Percentiles rank a stretch among this genome's conserved stretches.
These are phyloP conservation scores for Drosophila ananassae DNA, from an alignment of 1,140 invertebrate genomes.

Conservation along the genomic window DNA sequence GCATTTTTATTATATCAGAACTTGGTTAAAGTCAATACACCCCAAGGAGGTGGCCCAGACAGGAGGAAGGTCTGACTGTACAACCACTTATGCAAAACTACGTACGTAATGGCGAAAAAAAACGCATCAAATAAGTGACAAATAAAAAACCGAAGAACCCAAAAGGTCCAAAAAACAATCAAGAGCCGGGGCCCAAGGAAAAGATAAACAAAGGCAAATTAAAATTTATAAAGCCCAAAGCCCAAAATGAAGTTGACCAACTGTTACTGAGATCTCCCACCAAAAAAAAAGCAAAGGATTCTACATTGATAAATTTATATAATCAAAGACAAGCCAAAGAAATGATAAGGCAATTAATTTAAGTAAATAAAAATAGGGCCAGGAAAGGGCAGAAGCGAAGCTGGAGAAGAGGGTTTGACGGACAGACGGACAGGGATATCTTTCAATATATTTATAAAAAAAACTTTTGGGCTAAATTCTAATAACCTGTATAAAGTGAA, in stretches of 20 bases:
- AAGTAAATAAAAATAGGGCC: constrained; percentile 6
- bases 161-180: constrained; percentile 7
- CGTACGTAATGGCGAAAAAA: constrained; percentile 17
- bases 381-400: no score
- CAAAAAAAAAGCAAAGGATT: constrained; percentile 6
- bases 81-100: constrained; percentile 35
- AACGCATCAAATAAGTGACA: constrained; percentile 29
- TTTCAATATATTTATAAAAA: no score
- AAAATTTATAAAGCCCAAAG: constrained; percentile 43
- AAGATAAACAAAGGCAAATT: constrained; percentile 57
- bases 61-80: neutral
- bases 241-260: constrained; percentile 16
- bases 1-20: constrained; percentile 76
- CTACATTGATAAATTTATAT: constrained; percentile 7
- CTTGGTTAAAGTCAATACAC: constrained; percentile 73
- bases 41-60: constrained; percentile 3
- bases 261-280: constrained; percentile 3
- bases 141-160: constrained; percentile 34
- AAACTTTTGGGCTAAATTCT: no score
- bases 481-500: no score
- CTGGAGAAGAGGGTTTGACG: no score
- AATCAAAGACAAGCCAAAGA: neutral
- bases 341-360: neutral
- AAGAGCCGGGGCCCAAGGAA: constrained; percentile 11
- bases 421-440: no score